A percentile compares a stretch with the other conserved stretches of the same genome.
Conservation (phyloP, 1,140 invertebrate genomes). For the Bombus picipes region DNA sequence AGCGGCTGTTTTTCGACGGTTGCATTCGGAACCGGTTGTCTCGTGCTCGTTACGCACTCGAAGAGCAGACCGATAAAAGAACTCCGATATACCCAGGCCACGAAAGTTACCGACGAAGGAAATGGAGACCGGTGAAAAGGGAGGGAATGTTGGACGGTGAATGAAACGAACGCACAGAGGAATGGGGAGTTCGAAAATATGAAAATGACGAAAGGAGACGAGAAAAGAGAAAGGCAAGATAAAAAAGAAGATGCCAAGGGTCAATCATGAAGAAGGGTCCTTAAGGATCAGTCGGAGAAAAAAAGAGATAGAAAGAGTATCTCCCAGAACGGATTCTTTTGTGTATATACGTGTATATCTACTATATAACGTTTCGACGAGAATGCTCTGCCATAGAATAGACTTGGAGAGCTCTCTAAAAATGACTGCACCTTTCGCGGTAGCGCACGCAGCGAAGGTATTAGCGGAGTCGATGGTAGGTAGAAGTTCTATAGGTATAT, state of each 20-base stretch:
- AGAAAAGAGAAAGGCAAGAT: too few species aligned
- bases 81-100: conserved; percentile 25
- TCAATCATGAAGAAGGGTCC: conserved; percentile 62
- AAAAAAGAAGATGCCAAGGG: conserved; percentile 18
- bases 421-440: conserved; percentile 60
- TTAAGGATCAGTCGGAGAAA: conserved; percentile 34
- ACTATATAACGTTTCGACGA: conserved; percentile 51
- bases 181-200: neutral
- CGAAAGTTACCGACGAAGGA: conserved; percentile 21
- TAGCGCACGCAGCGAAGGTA: conserved; percentile 48
- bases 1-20: conserved; percentile 4
- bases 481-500: conserved; percentile 36
- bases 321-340: conserved; percentile 53
- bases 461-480: conserved; percentile 49
- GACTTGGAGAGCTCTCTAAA: conserved; percentile 60
- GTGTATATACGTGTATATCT: conserved; percentile 22
- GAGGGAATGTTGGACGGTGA: neutral
- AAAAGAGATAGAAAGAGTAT: conserved; percentile 17
- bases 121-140: conserved; percentile 11
- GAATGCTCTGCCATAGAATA: conserved; percentile 61
- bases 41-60: conserved; percentile 46
- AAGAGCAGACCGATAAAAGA: conserved; percentile 33
- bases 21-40: neutral
- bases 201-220: neutral
- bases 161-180: neutral